These are phyloP conservation scores for Chironomus striatipennis DNA, from an alignment of 1,140 invertebrate species.

Conservation along the genomic window DNA sequence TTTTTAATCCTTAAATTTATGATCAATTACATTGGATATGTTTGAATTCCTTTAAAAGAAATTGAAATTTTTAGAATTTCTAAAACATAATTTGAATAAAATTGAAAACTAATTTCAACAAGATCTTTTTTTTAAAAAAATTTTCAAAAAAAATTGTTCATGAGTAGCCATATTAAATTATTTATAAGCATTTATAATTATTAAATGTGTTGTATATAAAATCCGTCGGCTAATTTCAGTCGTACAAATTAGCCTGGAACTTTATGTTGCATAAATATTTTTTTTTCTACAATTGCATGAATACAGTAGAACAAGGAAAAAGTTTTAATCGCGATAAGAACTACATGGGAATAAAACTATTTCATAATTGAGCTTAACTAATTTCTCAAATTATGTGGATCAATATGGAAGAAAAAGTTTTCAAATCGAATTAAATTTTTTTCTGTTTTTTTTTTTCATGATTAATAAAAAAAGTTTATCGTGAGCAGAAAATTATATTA, in stretches of 20 bases:
- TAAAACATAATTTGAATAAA: too few relatives aligned
- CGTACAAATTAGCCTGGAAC: neutral
- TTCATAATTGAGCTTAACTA: conserved; percentile 14
- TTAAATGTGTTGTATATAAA: neutral
- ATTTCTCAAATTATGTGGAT: conserved; percentile 14
- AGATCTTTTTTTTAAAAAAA: neutral
- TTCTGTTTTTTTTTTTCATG: neutral
- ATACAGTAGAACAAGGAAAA: neutral
- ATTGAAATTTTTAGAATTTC: too few relatives aligned
- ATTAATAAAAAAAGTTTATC: too few relatives aligned
- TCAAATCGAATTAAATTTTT: conserved; percentile 10
- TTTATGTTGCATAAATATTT: neutral
- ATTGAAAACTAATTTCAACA: neutral
- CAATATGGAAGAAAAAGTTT: conserved; percentile 8
- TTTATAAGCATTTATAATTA: neutral
- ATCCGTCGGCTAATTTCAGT: conserved; percentile 11
- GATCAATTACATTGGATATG: too few relatives aligned
- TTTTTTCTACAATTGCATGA: neutral
- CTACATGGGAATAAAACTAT: neutral
- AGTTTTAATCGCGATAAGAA: conserved; percentile 5
- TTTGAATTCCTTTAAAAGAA: too few relatives aligned
- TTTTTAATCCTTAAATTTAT: too few relatives aligned
- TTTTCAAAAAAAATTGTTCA: too few relatives aligned
- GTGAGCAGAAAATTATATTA: neutral
- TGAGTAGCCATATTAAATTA: too few relatives aligned